Evolutionary conservation across 2,888 invertebrate species (phyloP), one percentile per base, ranked within the genome.

Genomic region (Lasius fuliginosus): DNA sequence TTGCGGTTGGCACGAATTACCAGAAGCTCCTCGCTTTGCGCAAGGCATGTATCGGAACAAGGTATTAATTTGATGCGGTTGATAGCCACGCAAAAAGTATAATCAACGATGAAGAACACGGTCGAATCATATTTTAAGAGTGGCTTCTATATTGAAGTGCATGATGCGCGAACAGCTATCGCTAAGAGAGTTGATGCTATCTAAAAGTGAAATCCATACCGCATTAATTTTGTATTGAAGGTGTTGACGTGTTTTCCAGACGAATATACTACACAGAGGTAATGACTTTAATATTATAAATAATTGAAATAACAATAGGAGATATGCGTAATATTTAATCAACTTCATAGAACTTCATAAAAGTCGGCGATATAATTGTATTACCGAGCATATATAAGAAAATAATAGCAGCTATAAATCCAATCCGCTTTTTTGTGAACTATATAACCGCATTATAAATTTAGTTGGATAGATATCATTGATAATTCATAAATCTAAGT

Each of bases 21-120:
- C 46, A 60, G 60, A 71, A 60, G 46, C 71, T 79, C 71, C 46
- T 79, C 12, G 60, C 71, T 81, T 71, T 79, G 36, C 71, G 27
- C 60, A 36, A 36, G 46, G 79, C 71, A 71, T 27, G 71, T 79
- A 79, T 81, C 71, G 60, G 23, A 71, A 79, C 69, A 71, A 71
- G 79, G 71, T 79, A 79, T 79, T 79, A 79, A 79, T 71, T 79
- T 71, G 79, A 79, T 79, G 79, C 46, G 33, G 69, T 71, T 71
- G 79, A 79, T 79, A 79, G 46, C 33, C 69, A 79, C 58, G 46
- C 71, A 69, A 79, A 77, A 79, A 42, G 33, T 33, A 33, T 71
- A 79, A 79, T 79, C 79, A 56, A 69, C 42, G 69, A 58, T 18
- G 58, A 15, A 49, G n/a, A 79, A 79, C 65, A 79, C 58, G 68